These are phyloP conservation scores for Catharus fuscescens DNA, from an alignment of 2,113 vertebrate genomes.

Conservation along the genomic window DNA sequence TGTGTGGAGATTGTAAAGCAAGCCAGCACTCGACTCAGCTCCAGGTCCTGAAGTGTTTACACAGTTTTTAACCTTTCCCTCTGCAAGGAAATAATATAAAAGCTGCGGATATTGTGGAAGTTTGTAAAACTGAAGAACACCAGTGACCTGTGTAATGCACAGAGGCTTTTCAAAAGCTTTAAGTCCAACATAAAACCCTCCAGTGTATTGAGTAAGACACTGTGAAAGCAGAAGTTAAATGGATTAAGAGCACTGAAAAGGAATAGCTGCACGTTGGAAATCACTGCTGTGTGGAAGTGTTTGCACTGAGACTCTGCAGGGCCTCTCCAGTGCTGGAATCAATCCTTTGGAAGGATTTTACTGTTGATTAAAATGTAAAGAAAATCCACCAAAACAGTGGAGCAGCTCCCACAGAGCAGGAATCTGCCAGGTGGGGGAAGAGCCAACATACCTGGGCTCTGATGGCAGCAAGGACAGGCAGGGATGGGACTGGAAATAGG, in stretches of 20 bases:
- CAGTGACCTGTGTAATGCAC: not conserved
- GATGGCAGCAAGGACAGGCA: accelerated
- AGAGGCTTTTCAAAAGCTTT: not conserved
- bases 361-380: constrained; percentile 12
- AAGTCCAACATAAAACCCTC: not conserved
- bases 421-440: not conserved
- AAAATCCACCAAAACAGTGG: not conserved
- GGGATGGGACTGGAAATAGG: accelerated
- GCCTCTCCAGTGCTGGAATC: not conserved
- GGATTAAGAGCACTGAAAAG: constrained; percentile 35
- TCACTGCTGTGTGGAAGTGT: not conserved
- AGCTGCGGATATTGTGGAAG: not conserved
- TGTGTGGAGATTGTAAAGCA: not conserved
- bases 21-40: not conserved
- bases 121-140: not conserved
- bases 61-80: not conserved
- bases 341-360: constrained; percentile 4
- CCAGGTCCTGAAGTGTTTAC: not conserved
- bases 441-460: not conserved
- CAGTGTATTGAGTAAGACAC: not conserved
- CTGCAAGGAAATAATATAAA: not conserved
- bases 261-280: not conserved
- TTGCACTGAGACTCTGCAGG: constrained; percentile 2
- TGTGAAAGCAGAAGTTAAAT: constrained; percentile 16
- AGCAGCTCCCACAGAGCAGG: not conserved